A percentile compares a stretch with the other conserved stretches of the same genome.
Evolutionary conservation across 1,140 invertebrate species (phyloP).

Genomic region (Caenorhabditis tropicalis): DNA sequence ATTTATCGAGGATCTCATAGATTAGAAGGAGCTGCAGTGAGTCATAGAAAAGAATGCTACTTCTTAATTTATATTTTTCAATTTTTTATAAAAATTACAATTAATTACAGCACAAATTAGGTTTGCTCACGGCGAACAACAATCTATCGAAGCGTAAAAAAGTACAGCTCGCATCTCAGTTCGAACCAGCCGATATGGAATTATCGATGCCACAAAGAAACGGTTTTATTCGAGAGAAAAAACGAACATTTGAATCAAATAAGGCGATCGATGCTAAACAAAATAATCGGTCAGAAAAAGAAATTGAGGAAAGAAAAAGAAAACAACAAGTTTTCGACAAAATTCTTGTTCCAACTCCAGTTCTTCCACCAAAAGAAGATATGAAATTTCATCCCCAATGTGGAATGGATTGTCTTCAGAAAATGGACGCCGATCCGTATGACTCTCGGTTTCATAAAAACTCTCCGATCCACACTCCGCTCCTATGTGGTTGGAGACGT

Average conservation of each 20-base stretch:
- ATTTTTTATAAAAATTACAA: not conserved
- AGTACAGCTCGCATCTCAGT: not conserved
- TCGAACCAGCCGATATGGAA: not conserved
- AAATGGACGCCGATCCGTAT: conserved; percentile 6
- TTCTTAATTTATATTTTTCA: not conserved
- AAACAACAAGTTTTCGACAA: not conserved
- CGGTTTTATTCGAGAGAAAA: not conserved
- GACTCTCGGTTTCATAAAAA: not conserved
- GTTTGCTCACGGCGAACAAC: not conserved
- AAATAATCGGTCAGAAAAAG: not conserved
- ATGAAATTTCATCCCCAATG: not conserved
- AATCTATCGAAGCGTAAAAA: conserved; percentile 22
- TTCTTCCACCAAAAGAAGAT: not conserved
- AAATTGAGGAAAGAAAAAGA: not conserved
- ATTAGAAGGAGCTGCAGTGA: not conserved
- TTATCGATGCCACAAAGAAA: not conserved
- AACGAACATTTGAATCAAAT: not conserved
- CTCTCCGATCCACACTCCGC: conserved; percentile 27
- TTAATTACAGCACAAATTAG: not conserved
- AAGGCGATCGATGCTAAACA: not conserved
- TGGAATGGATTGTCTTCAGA: not conserved
- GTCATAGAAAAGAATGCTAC: no score
- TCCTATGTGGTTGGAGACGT: conserved; percentile 30
- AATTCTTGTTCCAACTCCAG: not conserved
- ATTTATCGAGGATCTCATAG: conserved; percentile 44